Percentiles rank a stretch among this genome's conserved stretches.
Evolutionary conservation across 2,797 vertebrate species (phyloP).

Genomic region (Cercopithecus mitis): DNA sequence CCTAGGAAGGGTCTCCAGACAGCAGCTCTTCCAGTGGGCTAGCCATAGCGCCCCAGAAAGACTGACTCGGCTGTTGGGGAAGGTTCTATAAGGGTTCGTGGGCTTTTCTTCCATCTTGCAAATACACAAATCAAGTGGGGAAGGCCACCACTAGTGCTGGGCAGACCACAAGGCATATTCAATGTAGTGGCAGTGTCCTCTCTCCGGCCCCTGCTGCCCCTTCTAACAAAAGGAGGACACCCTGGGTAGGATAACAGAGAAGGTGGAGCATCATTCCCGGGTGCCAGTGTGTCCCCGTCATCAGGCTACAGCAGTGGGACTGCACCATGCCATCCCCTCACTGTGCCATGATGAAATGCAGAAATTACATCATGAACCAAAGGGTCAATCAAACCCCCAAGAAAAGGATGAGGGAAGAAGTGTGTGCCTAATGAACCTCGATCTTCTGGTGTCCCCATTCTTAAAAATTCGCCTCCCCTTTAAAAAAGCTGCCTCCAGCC

Average conservation of each 20-base stretch:
- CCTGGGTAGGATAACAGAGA: not conserved
- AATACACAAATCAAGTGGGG: not conserved
- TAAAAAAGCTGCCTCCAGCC: not conserved
- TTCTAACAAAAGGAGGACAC: not conserved
- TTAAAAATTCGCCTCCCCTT: not conserved
- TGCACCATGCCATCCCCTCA: conserved; percentile 14
- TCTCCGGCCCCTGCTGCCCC: accelerated
- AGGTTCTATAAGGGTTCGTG: conserved; percentile 42
- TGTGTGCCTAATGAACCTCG: not conserved
- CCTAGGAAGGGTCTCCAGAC: conserved; percentile 71
- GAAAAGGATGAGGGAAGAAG: not conserved
- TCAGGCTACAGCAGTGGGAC: not conserved
- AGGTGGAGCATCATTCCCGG: not conserved
- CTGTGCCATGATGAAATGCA: not conserved
- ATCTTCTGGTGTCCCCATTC: not conserved
- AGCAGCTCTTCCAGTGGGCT: conserved; percentile 76
- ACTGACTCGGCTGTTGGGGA: conserved; percentile 69
- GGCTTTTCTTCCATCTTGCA: not conserved
- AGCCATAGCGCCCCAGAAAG: conserved; percentile 62
- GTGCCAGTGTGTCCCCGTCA: conserved; percentile 55
- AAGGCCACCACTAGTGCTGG: not conserved
- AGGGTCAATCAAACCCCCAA: not conserved
- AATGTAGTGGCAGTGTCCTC: not conserved
- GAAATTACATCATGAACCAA: not conserved
- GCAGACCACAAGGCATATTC: not conserved